Evolutionary conservation across 2,888 invertebrate genomes (phyloP).

Genomic region (Coelinius sp.): DNA sequence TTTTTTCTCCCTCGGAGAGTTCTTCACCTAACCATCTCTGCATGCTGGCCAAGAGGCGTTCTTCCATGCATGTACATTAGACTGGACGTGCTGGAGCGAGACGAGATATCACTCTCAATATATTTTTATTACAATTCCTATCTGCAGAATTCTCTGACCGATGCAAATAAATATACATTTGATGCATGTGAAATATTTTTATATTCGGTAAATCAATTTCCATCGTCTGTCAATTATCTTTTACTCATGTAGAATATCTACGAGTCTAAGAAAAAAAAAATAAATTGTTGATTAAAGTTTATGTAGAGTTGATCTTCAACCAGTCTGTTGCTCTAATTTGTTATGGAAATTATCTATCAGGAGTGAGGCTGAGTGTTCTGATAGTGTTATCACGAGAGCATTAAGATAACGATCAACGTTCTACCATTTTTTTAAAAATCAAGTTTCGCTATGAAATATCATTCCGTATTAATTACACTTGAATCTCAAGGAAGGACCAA

Average conservation of each 20-base stretch:
- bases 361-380: not conserved
- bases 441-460: not conserved
- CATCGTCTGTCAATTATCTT: not conserved
- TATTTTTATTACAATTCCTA: slow-evolving; percentile 15
- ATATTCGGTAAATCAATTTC: slow-evolving; percentile 10
- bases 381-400: not conserved
- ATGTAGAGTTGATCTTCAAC: slow-evolving; percentile 14
- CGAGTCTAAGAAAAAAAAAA: not conserved
- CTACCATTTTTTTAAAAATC: not conserved
- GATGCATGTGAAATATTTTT: not conserved
- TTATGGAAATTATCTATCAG: slow-evolving; percentile 14
- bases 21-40: slow-evolving; percentile 35
- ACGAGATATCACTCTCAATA: slow-evolving; percentile 24
- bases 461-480: not conserved
- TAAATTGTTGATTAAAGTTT: slow-evolving; percentile 11
- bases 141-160: not conserved
- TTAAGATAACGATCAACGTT: slow-evolving; percentile 1
- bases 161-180: slow-evolving; percentile 22
- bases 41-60: slow-evolving; percentile 18
- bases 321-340: slow-evolving; percentile 9
- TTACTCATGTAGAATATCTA: not conserved
- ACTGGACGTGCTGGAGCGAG: slow-evolving; percentile 18
- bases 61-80: slow-evolving; percentile 26
- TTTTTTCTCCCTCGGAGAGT: not conserved
- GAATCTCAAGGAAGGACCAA: not conserved